Base-by-base conservation (phyloP, 2,797 vertebrate genomes). In the Babyrousa celebensis region DNA sequence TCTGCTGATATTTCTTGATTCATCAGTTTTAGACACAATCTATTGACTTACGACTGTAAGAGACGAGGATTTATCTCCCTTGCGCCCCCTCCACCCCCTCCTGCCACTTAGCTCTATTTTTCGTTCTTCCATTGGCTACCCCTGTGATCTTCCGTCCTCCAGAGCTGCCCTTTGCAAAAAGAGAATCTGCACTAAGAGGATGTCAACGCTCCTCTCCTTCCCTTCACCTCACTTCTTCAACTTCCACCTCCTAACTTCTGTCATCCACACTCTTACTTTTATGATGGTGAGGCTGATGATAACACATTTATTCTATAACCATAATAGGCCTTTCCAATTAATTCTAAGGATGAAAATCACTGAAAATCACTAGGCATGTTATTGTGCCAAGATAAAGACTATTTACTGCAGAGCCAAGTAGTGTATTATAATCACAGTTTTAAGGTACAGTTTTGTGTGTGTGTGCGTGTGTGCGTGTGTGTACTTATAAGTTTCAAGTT, bases 11-110 rank as follows among this genome's bases (percentile, higher is more conserved):
- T 96, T 96, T 96, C 95, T 96, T 90, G 91, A 96, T 94, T 94
- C 96, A 95, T 98, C 96, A 67, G 40, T 97, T 98, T 96, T 85
- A 95, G 91, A 93, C 94, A 91, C 89, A 75, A 95, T 91, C 91
- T 97, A 97, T 94, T 92, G 97, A 96, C 96, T 95, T 90, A 65
- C 89, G 89, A 80, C 93, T 87, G 15, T 48, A 56, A 52, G 16
- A 89, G 89, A 96, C 48, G 60, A 96, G 95, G 89, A 95, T 97
- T 70, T 89, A 90, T 93, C 93, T 95, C 63, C 16, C 91, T 70
- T 75, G 48, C 54, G 23, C 70, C 62, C 21, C 91, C 77, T 68
- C 56, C 16, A 52, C 71, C 90, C 60, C 5, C 60, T 94, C 91
- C 94, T 85, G 75, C 80, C 91, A 43, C 4, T 36, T 25, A 14